Conservation (phyloP, 2,113 vertebrate species). For the Neopipo cinnamomea region DNA sequence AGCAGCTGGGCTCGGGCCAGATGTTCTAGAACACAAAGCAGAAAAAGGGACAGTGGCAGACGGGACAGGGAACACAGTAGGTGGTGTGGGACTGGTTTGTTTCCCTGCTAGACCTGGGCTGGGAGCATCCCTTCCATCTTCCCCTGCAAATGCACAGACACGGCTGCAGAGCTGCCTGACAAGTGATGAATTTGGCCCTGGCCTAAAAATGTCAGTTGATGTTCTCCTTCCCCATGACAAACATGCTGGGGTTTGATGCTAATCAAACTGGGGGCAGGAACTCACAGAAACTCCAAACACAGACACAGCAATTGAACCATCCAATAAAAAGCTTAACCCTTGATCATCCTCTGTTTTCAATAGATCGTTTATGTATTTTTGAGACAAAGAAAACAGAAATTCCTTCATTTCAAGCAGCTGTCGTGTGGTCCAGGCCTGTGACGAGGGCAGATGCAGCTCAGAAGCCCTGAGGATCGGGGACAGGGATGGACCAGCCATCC, state of each 20-base stretch:
- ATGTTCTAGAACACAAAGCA: not conserved
- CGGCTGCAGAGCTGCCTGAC: not conserved
- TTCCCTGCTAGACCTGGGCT: not conserved
- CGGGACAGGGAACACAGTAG: fast-evolving
- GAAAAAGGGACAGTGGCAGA: not conserved
- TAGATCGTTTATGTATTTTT: fast-evolving
- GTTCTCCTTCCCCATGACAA: not conserved
- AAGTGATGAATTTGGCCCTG: not conserved
- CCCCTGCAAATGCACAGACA: not conserved
- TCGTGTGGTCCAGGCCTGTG: not conserved
- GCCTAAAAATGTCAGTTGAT: slow-evolving; percentile 6
- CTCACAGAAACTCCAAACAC: not conserved
- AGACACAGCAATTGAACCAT: not conserved
- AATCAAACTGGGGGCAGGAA: not conserved
- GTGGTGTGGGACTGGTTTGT: not conserved
- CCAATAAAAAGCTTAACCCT: not conserved
- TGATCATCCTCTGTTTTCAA: not conserved
- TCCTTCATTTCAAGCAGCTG: not conserved
- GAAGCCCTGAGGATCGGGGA: not conserved
- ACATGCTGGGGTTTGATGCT: not conserved
- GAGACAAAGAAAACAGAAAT: not conserved
- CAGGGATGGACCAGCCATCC: fast-evolving
- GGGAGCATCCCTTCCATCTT: not conserved
- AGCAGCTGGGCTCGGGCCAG: fast-evolving
- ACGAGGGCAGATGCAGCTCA: not conserved